Percentiles rank a stretch among this genome's conserved stretches.
Evolutionary conservation across 2,888 invertebrate species (phyloP).

Genomic region (Parnassius apollo): DNA sequence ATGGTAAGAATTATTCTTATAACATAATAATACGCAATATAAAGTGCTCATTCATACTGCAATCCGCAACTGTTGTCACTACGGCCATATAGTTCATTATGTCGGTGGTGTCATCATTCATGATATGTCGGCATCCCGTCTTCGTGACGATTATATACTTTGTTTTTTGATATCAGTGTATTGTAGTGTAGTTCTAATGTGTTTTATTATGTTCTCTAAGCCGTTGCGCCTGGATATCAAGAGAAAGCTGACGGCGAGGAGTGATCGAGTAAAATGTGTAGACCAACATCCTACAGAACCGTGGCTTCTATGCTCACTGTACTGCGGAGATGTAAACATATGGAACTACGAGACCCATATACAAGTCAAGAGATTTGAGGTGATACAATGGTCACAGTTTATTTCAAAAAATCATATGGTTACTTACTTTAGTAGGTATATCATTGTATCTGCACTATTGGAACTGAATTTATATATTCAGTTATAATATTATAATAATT

Average conservation of each 20-base stretch:
- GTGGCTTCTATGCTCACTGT: constrained; percentile 98
- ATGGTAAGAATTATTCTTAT: constrained; percentile 60
- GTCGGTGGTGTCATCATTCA: constrained; percentile 54
- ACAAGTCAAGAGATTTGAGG: constrained; percentile 91
- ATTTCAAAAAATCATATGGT: too few relatives aligned
- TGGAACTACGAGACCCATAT: constrained; percentile 99
- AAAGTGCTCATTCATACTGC: constrained; percentile 24
- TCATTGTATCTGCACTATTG: too few relatives aligned
- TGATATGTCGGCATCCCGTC: constrained; percentile 53
- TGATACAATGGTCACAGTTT: constrained; percentile 44
- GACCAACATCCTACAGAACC: constrained; percentile 99
- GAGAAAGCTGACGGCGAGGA: constrained; percentile 97
- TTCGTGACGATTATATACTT: constrained; percentile 38
- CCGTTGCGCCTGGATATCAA: constrained; percentile 98
- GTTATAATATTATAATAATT: too few relatives aligned
- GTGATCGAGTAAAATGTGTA: constrained; percentile 98
- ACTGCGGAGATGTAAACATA: constrained; percentile 99
- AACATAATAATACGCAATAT: constrained; percentile 32
- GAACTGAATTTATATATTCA: too few relatives aligned
- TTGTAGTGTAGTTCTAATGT: constrained; percentile 29
- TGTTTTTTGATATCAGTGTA: constrained; percentile 2
- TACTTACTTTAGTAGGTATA: too few relatives aligned
- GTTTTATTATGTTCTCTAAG: constrained; percentile 76
- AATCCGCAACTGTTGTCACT: not conserved
- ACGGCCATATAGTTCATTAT: constrained; percentile 49